These are phyloP conservation scores for Brachypodius melanocephalos DNA, from an alignment of 2,113 vertebrate genomes.

Conservation along the genomic window DNA sequence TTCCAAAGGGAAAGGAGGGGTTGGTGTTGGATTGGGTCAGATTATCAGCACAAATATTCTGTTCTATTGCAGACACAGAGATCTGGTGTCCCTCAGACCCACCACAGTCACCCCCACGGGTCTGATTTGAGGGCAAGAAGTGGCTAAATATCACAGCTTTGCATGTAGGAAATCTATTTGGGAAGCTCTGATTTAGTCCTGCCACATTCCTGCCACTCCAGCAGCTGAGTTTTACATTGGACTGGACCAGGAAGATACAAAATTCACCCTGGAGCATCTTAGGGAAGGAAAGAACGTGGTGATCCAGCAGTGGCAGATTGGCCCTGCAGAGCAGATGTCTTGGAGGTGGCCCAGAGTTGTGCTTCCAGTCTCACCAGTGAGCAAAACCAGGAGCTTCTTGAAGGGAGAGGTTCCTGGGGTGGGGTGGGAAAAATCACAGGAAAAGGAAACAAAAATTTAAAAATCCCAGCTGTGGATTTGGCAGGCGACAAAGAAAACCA, in stretches of 20 bases:
- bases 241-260: not conserved
- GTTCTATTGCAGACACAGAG: not conserved
- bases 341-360: not conserved
- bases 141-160: not conserved
- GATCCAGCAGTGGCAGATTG: not conserved
- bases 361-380: not conserved
- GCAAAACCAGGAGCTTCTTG: not conserved
- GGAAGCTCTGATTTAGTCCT: not conserved
- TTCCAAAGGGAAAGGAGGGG: not conserved
- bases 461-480: not conserved
- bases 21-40: not conserved
- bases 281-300: not conserved
- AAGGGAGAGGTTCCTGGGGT: not conserved
- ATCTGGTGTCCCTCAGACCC: not conserved
- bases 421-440: not conserved
- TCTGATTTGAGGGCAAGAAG: not conserved
- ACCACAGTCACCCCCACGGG: rapidly evolving
- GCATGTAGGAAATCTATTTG: not conserved
- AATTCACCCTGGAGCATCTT: not conserved
- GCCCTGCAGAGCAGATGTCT: not conserved
- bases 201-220: not conserved
- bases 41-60: not conserved
- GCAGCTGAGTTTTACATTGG: not conserved
- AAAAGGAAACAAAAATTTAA: not conserved
- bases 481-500: not conserved